Evolutionary conservation across 2,797 vertebrate species (phyloP), one percentile per base, ranked within the genome.

Genomic region (Poliocrania exsul): DNA sequence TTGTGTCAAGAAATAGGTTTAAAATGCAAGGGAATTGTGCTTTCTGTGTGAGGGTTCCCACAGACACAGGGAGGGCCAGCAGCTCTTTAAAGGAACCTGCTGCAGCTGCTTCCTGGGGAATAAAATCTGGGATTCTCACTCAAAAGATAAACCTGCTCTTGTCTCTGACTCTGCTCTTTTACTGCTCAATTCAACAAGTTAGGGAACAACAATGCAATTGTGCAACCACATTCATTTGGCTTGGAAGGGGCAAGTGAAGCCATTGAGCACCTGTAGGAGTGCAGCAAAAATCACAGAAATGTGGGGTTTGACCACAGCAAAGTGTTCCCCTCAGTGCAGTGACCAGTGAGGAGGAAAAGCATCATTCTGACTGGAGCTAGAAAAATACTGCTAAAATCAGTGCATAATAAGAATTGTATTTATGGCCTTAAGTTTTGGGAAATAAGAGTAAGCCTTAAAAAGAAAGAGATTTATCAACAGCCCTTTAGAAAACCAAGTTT

Each of bases 331-430:
- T 61, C 6, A 61, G 8, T 16, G 16, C 44, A 47, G 11, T 13
- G 33, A 60, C n/a, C 16, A 28, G n/a, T 19, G 29, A 62, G 21
- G 40, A 64, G 42, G 15, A 67, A 58, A 70, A 47, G 19, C 35
- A 18, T 8, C 4, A n/a, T 66, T 80, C 6, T 33, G 19, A 9
- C 14, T 31, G 19, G 61, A 74, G 25, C 49, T 51, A 40, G 33
- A 28, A 60, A 70, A 56, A 10, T 29, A 3, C 47, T 54, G 8
- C 14, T 84, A 18, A 62, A 74, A 50, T 47, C n/a, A 26, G 17
- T 8, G 6, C 0, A 0, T 53, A 21, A 11, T 13, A 31, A 66
- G 18, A 26, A n/a, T 25, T 49, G 18, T 6, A 6, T 73, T 73
- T 66, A 17, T 38, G 16, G 9, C 3, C 1, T 58, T 38, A 3